phyloP scores from a whole-genome alignment of 2,113 vertebrate genomes.

The Cygnus buccinator region DNA sequence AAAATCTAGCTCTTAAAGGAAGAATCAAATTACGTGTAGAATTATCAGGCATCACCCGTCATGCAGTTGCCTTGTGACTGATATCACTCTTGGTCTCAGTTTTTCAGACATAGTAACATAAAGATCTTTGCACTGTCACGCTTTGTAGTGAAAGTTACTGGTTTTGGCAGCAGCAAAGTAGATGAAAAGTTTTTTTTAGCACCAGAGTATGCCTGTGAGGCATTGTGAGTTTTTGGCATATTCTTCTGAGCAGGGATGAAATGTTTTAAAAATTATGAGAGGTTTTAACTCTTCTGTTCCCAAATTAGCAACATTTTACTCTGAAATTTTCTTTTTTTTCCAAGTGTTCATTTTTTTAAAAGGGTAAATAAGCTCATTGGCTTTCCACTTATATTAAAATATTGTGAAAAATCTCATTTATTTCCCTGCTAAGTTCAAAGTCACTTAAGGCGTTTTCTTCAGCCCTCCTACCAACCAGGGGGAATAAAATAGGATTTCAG shows the following conservation, averaged over 20 bases:
- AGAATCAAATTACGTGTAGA: conserved; percentile 23
- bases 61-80: not conserved
- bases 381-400: not conserved
- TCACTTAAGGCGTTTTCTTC: not conserved
- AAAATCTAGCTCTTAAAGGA: not conserved
- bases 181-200: not conserved
- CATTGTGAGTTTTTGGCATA: not conserved
- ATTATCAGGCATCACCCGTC: not conserved
- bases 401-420: not conserved
- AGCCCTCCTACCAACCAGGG: not conserved
- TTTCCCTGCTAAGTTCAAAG: not conserved
- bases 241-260: not conserved
- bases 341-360: not conserved
- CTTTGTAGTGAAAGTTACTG: not conserved
- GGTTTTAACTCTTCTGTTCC: not conserved
- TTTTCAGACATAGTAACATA: not conserved
- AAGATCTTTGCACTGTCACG: not conserved
- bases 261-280: not conserved
- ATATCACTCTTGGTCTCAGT: conserved; percentile 13
- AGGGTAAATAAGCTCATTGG: not conserved
- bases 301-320: not conserved
- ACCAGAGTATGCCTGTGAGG: not conserved
- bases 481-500: not conserved
- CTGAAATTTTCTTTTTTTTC: not conserved
- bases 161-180: not conserved